Base-by-base conservation (phyloP, 1,140 invertebrate genomes). In the Drosophila mojavensis region DNA sequence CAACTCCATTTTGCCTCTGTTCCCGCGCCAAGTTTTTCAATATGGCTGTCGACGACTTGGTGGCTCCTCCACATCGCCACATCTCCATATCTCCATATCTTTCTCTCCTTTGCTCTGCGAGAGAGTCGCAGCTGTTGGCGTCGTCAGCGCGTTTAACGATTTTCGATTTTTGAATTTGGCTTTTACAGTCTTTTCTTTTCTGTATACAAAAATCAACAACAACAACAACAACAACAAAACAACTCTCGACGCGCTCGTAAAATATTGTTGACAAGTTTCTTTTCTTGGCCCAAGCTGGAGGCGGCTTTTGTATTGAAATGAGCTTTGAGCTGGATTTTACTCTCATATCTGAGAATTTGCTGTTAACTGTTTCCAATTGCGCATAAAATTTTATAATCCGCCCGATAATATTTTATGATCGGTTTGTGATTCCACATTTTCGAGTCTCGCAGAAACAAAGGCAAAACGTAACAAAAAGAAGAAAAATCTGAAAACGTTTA, bases 191-290 rank as follows among this genome's bases (percentile, higher is more conserved):
- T 81, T 69, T 75, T 78, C 62, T 69, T 73, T 65, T 69, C 26
- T 20, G 30, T 56, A 53, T 48, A 68, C 41, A 51, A 61, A 7
- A 33, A 7, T 4, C 10, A 54, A 50, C 30, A 59, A 33, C 4
- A 6, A 30, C 28, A 33, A 33, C 30, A 33, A 9, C 30, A 33
- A 17, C 36, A 39, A n/a, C 26, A 36, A 24, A 55, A 30, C 41
- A 30, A 71, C 60, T 70, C 68, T 67, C 75, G 62, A 47, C 64
- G 76, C 51, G 79, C 80, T 74, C 83, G 66, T 88, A 89, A 88
- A 88, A 88, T 89, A 88, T 89, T 89, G 83, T 88, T 88, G 83
- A 88, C 83, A 88, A 88, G 82, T 86, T 88, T 75, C 74, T 80
- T 83, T 89, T 60, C 41, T 47, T 68, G 50, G 41, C 5, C 24